These are phyloP conservation scores for Galerucella pusilla DNA, from an alignment of 2,888 invertebrate genomes.

Conservation along the genomic window DNA sequence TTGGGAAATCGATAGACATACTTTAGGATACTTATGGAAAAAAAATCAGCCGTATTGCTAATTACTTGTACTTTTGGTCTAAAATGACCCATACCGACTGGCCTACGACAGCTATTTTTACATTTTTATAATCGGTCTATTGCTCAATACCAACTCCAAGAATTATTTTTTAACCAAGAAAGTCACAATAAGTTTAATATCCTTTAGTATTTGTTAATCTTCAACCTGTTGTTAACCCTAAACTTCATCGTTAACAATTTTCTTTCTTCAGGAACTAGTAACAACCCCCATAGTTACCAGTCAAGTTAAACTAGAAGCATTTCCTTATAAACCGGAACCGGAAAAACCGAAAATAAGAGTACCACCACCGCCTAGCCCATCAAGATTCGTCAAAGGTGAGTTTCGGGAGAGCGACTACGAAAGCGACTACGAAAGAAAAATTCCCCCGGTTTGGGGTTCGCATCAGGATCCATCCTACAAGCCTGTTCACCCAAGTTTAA, in stretches of 20 bases:
- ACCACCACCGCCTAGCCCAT: constrained; percentile 71
- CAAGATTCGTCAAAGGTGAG: constrained; percentile 74
- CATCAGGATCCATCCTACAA: constrained; percentile 70
- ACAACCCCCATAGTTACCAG: constrained; percentile 67
- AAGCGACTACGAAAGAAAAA: constrained; percentile 76
- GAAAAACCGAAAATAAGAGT: constrained; percentile 61
- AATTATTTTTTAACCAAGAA: not conserved
- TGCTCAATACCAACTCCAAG: no score
- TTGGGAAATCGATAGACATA: no score
- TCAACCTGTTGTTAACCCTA: not conserved
- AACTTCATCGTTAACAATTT: not conserved
- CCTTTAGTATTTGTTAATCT: not conserved
- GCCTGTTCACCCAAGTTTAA: constrained; percentile 69
- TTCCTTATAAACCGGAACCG: constrained; percentile 65
- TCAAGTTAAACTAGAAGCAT: constrained; percentile 64
- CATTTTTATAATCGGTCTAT: no score
- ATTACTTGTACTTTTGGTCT: no score
- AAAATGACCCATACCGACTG: no score
- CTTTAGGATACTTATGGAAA: no score
- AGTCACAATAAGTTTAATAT: not conserved
- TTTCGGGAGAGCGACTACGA: constrained; percentile 78
- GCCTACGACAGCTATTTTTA: no score
- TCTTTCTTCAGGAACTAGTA: constrained; percentile 67
- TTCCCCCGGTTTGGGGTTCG: constrained; percentile 72
- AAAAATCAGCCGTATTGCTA: no score